Conservation (phyloP, 2,113 vertebrate species). For the Cepphus grylle region DNA sequence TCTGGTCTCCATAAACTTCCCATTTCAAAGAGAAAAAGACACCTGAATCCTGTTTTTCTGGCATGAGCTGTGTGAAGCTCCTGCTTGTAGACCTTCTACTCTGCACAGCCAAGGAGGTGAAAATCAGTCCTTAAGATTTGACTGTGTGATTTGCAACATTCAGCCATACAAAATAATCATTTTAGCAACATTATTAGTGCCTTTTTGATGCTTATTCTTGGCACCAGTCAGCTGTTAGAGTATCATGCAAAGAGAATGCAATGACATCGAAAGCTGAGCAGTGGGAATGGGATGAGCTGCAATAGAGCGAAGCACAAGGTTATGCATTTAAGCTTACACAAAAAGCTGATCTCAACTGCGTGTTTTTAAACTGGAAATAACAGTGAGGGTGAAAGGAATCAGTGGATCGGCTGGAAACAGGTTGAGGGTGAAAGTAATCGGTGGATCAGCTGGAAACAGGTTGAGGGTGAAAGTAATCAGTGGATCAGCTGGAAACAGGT, state of each 20-base stretch:
- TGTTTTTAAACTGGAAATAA: constrained; percentile 1
- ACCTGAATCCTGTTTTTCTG: neutral
- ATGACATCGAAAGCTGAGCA: neutral
- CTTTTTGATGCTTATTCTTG: neutral
- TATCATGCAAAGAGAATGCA: neutral
- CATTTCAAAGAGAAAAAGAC: neutral
- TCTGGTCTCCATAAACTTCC: neutral
- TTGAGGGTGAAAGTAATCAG: neutral
- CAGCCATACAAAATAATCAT: neutral
- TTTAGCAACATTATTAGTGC: neutral
- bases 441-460: constrained; percentile 12
- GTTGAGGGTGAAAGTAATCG: neutral
- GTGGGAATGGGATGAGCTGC: neutral
- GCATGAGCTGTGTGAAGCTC: neutral
- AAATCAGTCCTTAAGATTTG: neutral
- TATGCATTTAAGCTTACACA: neutral
- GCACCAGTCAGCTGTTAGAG: neutral
- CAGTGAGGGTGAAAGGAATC: neutral
- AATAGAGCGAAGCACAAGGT: neutral
- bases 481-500: constrained; percentile 13
- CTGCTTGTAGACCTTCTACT: neutral
- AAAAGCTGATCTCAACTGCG: neutral
- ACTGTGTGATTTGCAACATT: neutral
- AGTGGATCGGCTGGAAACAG: constrained; percentile 18
- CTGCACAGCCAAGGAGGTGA: neutral